Evolutionary conservation across 2,888 invertebrate species (phyloP), one percentile per base, ranked within the genome.

Genomic region (Diploptera punctata): DNA sequence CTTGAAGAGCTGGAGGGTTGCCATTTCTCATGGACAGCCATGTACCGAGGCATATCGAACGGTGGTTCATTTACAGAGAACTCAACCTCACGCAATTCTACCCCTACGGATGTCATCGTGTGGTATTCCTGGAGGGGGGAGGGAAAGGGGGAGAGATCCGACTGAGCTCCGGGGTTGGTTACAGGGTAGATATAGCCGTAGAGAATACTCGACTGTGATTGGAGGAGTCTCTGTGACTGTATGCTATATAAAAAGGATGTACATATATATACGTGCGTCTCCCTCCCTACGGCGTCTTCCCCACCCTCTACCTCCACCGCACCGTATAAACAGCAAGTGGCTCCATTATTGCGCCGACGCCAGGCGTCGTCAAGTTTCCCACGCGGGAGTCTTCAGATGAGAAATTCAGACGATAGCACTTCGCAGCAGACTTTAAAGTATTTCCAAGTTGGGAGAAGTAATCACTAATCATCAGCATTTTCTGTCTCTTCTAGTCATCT

Each of bases 201-300:
- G 70, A 70, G 70, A 62, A 52, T 60, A 43, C 70, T 70, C 70
- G 49, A 19, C 70, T 70, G 62, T 62, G 49, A 70, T 70, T 70
- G 70, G 70, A 70, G 70, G 69, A 57, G 38, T 3, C 44, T 65
- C 24, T 54, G 54, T 26, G 26, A 57, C 57, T 57, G 7, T 57
- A 57, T 29, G 31, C 13, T 57, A 57, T 57, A 57, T 57, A 57
- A 57, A 57, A 57, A 57, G 57, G 26, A 31, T 57, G n/a, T 57
- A 29, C 29, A 29, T 57, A 29, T 57, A 57, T 29, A 16, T 54
- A 29, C 26, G n/a, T 57, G 13, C 57, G 1, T 24, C 29, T 29
- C 67, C 26, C 67, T 43, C 43, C 21, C 43, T 18, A 57, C 5
- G 4, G 26, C 60, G 26, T 31, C 33, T 60, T 60, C 31, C 60